Conservation (phyloP, 2,797 vertebrate genomes). For the Allobates femoralis region DNA sequence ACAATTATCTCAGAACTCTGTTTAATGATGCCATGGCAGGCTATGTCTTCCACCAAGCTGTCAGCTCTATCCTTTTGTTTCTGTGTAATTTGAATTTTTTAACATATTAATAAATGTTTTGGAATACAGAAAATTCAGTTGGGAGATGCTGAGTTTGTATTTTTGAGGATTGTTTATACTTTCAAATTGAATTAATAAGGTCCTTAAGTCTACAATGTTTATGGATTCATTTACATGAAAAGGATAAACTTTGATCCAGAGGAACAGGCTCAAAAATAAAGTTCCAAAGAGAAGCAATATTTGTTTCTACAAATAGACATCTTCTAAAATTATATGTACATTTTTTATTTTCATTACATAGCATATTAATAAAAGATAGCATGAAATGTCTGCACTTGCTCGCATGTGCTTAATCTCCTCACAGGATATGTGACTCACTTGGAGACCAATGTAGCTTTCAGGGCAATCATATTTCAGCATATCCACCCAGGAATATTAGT, state of each 20-base stretch:
- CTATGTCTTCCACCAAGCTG: slow-evolving; percentile 50
- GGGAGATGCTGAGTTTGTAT: slow-evolving; percentile 64
- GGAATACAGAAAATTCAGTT: slow-evolving; percentile 59
- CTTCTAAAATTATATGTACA: slow-evolving; percentile 23
- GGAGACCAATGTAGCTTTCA: slow-evolving; percentile 68
- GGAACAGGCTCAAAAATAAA: slow-evolving; percentile 42
- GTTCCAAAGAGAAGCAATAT: slow-evolving; percentile 37
- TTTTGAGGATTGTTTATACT: slow-evolving; percentile 63
- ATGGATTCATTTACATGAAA: slow-evolving; percentile 61
- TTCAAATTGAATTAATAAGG: slow-evolving; percentile 64
- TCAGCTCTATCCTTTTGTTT: slow-evolving; percentile 58
- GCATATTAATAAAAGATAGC: background rate
- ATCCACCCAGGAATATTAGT: slow-evolving; percentile 89
- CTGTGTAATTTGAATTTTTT: slow-evolving; percentile 62
- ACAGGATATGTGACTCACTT: slow-evolving; percentile 5
- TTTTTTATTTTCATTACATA: background rate
- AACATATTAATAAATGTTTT: slow-evolving; percentile 64
- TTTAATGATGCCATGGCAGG: slow-evolving; percentile 54
- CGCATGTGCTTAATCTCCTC: slow-evolving; percentile 65
- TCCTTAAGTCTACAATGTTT: slow-evolving; percentile 63
- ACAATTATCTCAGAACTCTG: slow-evolving; percentile 49
- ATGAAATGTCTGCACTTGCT: slow-evolving; percentile 36
- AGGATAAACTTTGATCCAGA: slow-evolving; percentile 59
- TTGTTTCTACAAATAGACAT: slow-evolving; percentile 44
- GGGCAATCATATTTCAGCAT: slow-evolving; percentile 77